These are phyloP conservation scores for Sphenopsis melanotis DNA, from an alignment of 2,797 vertebrate genomes.

Conservation along the genomic window DNA sequence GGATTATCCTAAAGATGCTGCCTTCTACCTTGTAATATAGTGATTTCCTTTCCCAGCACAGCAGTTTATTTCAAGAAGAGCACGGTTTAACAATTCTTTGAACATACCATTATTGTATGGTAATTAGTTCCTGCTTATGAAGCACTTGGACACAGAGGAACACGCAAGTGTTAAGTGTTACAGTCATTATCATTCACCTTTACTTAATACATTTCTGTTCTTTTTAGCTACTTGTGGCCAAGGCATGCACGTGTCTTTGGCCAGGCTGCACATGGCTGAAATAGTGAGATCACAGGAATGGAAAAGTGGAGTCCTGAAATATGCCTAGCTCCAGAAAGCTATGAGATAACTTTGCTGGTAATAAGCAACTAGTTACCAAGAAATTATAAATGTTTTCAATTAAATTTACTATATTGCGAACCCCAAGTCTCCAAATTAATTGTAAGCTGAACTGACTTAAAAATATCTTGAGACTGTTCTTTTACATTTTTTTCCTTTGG, in stretches of 20 bases:
- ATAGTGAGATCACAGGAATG: neutral
- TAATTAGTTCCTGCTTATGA: conserved; percentile 4
- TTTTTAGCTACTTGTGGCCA: neutral
- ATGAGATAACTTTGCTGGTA: neutral
- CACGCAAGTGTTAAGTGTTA: neutral
- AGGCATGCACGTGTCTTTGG: neutral
- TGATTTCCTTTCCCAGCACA: neutral
- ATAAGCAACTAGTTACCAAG: neutral
- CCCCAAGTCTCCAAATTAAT: neutral
- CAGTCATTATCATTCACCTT: neutral
- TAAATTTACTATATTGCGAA: neutral
- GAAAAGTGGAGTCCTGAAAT: neutral
- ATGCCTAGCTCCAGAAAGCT: neutral
- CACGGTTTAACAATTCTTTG: neutral
- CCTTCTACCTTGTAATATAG: neutral
- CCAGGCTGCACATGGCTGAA: fast-evolving
- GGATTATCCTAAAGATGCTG: neutral
- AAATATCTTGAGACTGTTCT: neutral
- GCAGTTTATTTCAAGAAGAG: neutral
- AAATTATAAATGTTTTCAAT: neutral
- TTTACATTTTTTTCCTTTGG: neutral
- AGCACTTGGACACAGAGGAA: neutral
- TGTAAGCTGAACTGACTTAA: neutral
- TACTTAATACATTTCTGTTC: neutral
- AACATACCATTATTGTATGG: neutral